These are phyloP conservation scores for Tursiops truncatus DNA, from an alignment of 2,113 vertebrate genomes.

Conservation along the genomic window DNA sequence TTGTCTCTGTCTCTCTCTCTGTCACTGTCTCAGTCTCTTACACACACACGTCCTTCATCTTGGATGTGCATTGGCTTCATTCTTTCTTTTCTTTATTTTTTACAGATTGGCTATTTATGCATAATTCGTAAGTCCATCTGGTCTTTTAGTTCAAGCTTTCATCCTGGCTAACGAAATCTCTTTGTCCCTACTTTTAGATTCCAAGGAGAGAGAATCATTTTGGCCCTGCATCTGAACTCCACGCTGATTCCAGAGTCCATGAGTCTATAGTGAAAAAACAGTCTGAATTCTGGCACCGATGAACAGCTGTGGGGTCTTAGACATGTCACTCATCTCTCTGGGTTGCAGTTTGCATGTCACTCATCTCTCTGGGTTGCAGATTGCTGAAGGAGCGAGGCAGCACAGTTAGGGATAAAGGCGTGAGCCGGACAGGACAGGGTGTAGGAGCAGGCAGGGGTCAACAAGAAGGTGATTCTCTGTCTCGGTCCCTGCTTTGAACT, in stretches of 20 bases:
- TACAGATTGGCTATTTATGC: not conserved
- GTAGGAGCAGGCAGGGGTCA: too few relatives aligned
- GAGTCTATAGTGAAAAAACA: not conserved
- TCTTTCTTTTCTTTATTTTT: not conserved
- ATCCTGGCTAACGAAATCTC: not conserved
- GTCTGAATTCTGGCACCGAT: not conserved
- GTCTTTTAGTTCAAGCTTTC: conserved; percentile 13
- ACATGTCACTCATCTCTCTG: not conserved
- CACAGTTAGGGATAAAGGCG: not conserved
- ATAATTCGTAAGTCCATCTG: not conserved
- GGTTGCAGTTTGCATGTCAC: not conserved
- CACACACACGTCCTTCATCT: not conserved
- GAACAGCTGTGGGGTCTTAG: not conserved
- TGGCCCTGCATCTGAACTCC: not conserved
- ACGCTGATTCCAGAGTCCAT: not conserved
- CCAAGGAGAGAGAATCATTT: not conserved
- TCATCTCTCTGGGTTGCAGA: not conserved
- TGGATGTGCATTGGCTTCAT: not conserved
- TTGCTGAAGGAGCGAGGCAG: not conserved
- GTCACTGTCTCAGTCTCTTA: not conserved
- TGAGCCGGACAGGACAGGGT: not conserved
- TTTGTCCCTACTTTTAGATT: not conserved
- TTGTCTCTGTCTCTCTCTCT: not conserved
- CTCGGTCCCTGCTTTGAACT: not conserved
- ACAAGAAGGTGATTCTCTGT: not conserved